phyloP scores from a whole-genome alignment of 2,113 vertebrate species.

The Paramisgurnus dabryanus region DNA sequence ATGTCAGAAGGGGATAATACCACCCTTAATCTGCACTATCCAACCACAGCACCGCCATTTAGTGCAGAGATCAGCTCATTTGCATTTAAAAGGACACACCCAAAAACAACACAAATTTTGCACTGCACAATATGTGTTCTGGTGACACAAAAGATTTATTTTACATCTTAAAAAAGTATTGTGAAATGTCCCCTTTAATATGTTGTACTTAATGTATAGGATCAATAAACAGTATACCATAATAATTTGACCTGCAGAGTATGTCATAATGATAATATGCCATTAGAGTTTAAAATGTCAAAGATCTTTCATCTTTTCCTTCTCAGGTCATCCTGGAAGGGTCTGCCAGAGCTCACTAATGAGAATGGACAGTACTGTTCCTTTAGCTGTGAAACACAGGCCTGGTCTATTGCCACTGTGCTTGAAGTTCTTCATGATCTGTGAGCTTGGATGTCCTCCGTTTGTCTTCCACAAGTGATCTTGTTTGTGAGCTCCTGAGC shows the following conservation, averaged over 20 bases:
- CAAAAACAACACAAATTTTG: too few relatives aligned
- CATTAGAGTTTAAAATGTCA: not conserved
- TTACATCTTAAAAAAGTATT: too few relatives aligned
- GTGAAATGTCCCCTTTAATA: too few relatives aligned
- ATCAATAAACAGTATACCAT: too few relatives aligned
- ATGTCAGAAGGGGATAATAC: too few relatives aligned
- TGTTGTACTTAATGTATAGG: too few relatives aligned
- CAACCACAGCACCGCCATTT: too few relatives aligned
- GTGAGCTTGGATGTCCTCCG: not conserved
- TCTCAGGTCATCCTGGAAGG: constrained; percentile 92
- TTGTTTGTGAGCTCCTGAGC: not conserved
- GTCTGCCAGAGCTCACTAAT: constrained; percentile 95
- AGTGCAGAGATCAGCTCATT: too few relatives aligned
- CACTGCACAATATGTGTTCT: too few relatives aligned
- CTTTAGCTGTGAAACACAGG: constrained; percentile 98
- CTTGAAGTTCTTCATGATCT: constrained; percentile 89
- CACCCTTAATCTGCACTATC: too few relatives aligned
- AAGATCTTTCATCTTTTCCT: not conserved
- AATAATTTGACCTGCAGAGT: not conserved
- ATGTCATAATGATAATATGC: not conserved
- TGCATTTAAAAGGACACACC: too few relatives aligned
- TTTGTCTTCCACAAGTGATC: constrained; percentile 11
- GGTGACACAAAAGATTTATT: too few relatives aligned
- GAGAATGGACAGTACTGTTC: constrained; percentile 91
- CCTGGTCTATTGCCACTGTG: constrained; percentile 88